phyloP scores from a whole-genome alignment of 2,888 invertebrate genomes.

The Sinohyriopsis cumingii region DNA sequence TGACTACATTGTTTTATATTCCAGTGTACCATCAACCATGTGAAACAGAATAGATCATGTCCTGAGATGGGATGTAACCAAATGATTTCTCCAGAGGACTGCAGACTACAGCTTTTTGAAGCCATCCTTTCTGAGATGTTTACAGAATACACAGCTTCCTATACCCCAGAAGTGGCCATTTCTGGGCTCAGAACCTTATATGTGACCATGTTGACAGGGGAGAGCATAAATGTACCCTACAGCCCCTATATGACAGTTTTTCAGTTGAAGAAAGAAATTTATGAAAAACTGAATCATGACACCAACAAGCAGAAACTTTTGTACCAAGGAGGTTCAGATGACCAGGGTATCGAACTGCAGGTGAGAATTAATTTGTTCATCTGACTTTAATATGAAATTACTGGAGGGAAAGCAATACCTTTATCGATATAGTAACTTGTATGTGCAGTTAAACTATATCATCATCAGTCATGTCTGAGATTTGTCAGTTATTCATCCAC shows the following conservation, averaged over 20 bases:
- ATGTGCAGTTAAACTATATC: no score
- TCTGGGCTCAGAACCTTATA: conserved; percentile 20
- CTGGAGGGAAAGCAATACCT: no score
- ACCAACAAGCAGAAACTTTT: conserved; percentile 42
- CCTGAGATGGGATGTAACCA: conserved; percentile 35
- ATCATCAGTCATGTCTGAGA: no score
- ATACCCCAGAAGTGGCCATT: conserved; percentile 17
- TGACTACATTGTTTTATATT: conserved; percentile 1
- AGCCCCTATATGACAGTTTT: conserved; percentile 28
- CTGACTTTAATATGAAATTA: no score
- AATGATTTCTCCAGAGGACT: conserved; percentile 9
- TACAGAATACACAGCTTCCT: conserved; percentile 30
- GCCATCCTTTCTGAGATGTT: conserved; percentile 42
- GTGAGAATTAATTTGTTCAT: conserved; percentile 16
- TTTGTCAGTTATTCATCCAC: no score
- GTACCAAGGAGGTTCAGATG: conserved; percentile 23
- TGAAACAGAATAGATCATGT: conserved; percentile 28
- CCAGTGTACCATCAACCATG: conserved; percentile 35
- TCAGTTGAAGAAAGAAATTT: conserved; percentile 32
- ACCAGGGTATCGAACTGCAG: conserved; percentile 26
- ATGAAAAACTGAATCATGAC: conserved; percentile 28
- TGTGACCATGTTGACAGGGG: conserved; percentile 43
- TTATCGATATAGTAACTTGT: no score
- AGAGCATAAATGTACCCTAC: conserved; percentile 31
- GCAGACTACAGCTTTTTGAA: conserved; percentile 24